Base-by-base conservation (phyloP, 2,113 vertebrate species). In the Cavia aperea region DNA sequence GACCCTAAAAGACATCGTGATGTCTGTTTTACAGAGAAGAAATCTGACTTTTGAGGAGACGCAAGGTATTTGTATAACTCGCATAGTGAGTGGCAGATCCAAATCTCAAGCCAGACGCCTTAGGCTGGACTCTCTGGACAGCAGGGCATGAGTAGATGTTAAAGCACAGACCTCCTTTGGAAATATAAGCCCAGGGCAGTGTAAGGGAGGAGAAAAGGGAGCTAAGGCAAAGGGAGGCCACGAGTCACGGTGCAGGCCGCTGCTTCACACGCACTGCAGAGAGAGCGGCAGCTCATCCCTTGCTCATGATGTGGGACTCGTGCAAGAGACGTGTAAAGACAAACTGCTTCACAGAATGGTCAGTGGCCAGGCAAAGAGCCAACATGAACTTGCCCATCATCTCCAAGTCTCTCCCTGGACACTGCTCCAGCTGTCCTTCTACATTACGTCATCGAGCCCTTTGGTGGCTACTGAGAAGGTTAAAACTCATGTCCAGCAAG, bases 211-310 rank as follows among this genome's bases (percentile, higher is more conserved):
- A 56, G 4, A 4, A 81, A 77, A 83, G 54, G 51, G 39, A 81
- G 39, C 10, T 9, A 18, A 51, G 16, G n/a, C 26, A 62, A 6
- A 66, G 33, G 56, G 24, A 31, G 1, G 6, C 21, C 7, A 9
- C 1, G 13, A 43, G 24, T 54, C 5, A 0, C 15, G 2, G 3
- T 7, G 39, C 26, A 9, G 56, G 31, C 56, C 51, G 14, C 36
- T 15, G 54, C 18, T 26, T 33, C 1, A 12, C 54, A 75, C 73
- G 16, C 26, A 23, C n/a, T 23, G 39, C 36, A 3, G 0, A 0
- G 13, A 39, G 60, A 39, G 39, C 39, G 31, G 4, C 1, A 49
- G 43, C 60, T 24, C 26, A 10, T 43, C 36, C 21, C 46, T 1
- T 23, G 31, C 72, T 46, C 58, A 68, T 49, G 70, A 14, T 5